Evolutionary conservation across 2,797 vertebrate genomes (phyloP), one percentile per base, ranked within the genome.

Genomic region (Arctocebus calabarensis): DNA sequence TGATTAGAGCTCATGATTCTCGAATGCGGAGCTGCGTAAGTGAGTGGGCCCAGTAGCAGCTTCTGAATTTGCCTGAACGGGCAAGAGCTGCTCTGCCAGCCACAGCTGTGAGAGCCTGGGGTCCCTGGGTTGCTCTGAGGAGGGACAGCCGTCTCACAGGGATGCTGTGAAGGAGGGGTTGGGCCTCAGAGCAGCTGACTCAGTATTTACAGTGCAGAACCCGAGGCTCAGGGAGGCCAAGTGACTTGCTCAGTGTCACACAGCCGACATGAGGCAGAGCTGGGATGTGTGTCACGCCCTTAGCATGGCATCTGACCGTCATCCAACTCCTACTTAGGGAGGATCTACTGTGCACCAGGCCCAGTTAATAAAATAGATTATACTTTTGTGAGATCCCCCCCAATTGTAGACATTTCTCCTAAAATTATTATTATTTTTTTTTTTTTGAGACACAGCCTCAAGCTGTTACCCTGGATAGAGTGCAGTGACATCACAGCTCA

Each of bases 121-220:
- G n/a, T 89, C n/a, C n/a, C 59, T 40, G 52, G 0, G 48, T 34
- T 20, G 66, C 1, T 14, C 3, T 40, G 0, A 17, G 94, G 27
- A 7, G 0, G 9, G 0, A 45, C 7, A 29, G 9, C 17, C 0
- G 34, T 52, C 59, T 0, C 6, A 4, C 4, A 2, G 45, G 48
- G 32, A n/a, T 52, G 40, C 91, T 9, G 19, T 37, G 34, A 9
- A 66, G 29, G 17, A 16, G 12, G 55, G 0, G 2, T 16, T 43
- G 4, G 2, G 16, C 73, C 75, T 43, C 45, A 22, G 37, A 37
- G 4, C 52, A 61, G 25, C 40, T 7, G 55, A 7, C 48, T 62
- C 16, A 0, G 20, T 22, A 40, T 34, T 66, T 2, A 22, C 17
- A 1, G 3, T 0, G 8, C 20, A 29, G 74, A 45, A 1, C 13